Evolutionary conservation across 53 echinoderm and acorn worm species (phyloP).

Genomic region (Mesocentrotus franciscanus): DNA sequence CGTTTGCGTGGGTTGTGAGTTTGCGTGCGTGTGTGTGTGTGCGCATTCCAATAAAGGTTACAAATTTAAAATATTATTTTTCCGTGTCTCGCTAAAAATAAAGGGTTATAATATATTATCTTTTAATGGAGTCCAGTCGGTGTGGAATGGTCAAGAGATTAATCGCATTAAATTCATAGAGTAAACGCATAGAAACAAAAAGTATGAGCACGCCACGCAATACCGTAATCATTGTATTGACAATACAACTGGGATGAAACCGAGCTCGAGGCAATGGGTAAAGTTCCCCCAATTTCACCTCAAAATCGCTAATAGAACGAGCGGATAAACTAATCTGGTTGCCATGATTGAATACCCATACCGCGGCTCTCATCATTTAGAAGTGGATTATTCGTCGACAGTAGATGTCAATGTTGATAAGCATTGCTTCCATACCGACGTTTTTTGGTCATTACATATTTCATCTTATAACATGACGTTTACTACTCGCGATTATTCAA

Average conservation of each 20-base stretch:
- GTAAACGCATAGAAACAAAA: not conserved
- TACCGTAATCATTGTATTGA: not conserved
- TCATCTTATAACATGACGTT: not conserved
- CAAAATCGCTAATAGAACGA: not conserved
- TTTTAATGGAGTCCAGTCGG: too few relatives aligned
- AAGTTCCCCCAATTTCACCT: slow-evolving; percentile 18
- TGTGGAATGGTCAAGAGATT: not conserved
- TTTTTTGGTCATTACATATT: not conserved
- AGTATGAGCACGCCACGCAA: not conserved
- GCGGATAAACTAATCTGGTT: not conserved
- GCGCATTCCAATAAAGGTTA: too few relatives aligned
- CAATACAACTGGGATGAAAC: not conserved
- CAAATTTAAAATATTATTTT: too few relatives aligned
- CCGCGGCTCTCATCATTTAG: not conserved
- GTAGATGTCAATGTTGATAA: not conserved
- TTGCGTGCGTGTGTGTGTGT: too few relatives aligned
- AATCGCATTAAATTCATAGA: not conserved
- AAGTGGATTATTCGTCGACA: not conserved
- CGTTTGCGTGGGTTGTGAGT: too few relatives aligned
- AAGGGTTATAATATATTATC: too few relatives aligned
- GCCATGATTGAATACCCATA: not conserved
- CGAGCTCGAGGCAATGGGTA: not conserved
- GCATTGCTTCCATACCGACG: not conserved
- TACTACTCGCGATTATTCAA: not conserved
- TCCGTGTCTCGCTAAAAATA: too few relatives aligned